Evolutionary conservation across 1,140 invertebrate species (phyloP), one percentile per base, ranked within the genome.

Genomic region (Zaprionus tsacasi): DNA sequence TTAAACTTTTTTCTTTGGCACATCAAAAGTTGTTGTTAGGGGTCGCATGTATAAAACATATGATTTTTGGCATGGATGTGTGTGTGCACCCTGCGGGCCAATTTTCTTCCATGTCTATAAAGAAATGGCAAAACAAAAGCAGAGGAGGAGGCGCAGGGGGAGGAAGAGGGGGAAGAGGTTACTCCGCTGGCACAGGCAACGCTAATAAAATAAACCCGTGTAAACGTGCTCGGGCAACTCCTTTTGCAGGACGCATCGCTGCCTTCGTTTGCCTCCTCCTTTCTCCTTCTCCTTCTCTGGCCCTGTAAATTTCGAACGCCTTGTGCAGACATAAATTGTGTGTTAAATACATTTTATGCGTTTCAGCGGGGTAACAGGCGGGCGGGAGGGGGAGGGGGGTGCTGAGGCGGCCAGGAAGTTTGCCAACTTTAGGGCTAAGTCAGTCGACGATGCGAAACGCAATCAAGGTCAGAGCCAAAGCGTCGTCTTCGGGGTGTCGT

Each of bases 311-410:
- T 89, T 89, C 27, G 74, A 89, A 68, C 85, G 83, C 79, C 81
- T 83, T 74, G 74, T 81, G 77, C 83, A 88, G 78, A 88, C 83
- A 88, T 88, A 88, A 88, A 88, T 88, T 88, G 83, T 88, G 83
- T 88, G 83, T 83, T 88, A 88, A 88, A 88, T 89, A 88, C 83
- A 88, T 88, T 88, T 88, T 88, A 88, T 88, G 83, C 83, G 83
- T 83, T 83, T 76, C 63, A 63, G 21, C 77, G 8, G n/a, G 3
- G 40, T 7, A 0, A 15, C 56, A 48, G 50, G 27, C 52, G 6
- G 17, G 27, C n/a, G n/a, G 36, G 36, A 21, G 43, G 15, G 21
- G 11, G 43, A 45, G 38, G 43, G 54, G 13, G 33, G 13, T 0
- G 15, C 1, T 27, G 30, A 30, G 17, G 12, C 33, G 7, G 60